Percentiles rank a stretch among this genome's conserved stretches.
Conservation (phyloP, 2,888 invertebrate species). For the Notocelia uddmanniana region DNA sequence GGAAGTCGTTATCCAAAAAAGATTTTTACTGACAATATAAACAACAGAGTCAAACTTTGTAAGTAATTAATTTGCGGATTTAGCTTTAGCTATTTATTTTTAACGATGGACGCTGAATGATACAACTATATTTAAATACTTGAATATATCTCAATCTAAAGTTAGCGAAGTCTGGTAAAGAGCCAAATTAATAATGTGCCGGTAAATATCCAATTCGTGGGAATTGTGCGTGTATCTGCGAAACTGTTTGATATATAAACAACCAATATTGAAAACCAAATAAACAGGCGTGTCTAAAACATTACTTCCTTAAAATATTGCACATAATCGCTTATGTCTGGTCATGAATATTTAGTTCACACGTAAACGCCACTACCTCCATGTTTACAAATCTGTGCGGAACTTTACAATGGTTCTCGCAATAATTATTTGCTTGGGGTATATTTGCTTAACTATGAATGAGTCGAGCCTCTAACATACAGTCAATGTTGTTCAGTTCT, state of each 20-base stretch:
- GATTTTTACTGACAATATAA: no score
- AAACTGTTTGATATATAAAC: not conserved
- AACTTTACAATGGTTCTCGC: constrained; percentile 35
- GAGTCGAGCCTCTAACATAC: constrained; percentile 41
- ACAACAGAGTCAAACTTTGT: no score
- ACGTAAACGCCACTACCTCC: constrained; percentile 43
- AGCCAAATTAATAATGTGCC: constrained; percentile 15
- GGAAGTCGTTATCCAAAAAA: no score
- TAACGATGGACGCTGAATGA: not conserved
- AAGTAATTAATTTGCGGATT: not conserved
- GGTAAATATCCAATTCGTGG: not conserved
- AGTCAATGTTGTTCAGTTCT: constrained; percentile 43
- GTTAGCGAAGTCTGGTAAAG: constrained; percentile 14
- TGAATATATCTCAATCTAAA: constrained; percentile 23
- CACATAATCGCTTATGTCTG: constrained; percentile 27
- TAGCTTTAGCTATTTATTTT: not conserved
- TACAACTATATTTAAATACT: constrained; percentile 19
- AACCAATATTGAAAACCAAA: constrained; percentile 19
- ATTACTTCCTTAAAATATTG: constrained; percentile 29
- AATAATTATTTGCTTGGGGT: constrained; percentile 38
- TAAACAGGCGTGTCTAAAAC: constrained; percentile 19
- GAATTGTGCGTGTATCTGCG: not conserved
- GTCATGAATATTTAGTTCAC: constrained; percentile 44
- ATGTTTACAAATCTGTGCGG: constrained; percentile 44
- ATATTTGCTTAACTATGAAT: constrained; percentile 46